These are phyloP conservation scores for Empidonax alnorum DNA, from an alignment of 2,113 vertebrate genomes.

Conservation along the genomic window DNA sequence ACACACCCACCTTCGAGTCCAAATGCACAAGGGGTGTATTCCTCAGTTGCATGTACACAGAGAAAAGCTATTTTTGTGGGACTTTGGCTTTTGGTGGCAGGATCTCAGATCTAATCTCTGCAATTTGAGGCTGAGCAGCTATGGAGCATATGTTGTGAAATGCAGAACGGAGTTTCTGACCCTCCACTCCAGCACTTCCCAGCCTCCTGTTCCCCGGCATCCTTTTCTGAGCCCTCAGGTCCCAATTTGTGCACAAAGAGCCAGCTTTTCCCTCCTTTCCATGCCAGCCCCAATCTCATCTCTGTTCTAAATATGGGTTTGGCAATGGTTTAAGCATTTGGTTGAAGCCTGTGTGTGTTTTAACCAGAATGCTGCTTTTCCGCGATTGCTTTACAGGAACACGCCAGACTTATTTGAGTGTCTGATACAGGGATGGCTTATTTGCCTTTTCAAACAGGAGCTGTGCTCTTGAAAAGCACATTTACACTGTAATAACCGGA, in stretches of 20 bases:
- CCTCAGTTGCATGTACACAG: not conserved
- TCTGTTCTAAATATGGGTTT: conserved; percentile 6
- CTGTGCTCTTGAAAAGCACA: not conserved
- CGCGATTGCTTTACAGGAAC: not conserved
- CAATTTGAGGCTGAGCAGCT: not conserved
- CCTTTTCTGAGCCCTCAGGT: not conserved
- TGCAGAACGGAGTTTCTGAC: not conserved
- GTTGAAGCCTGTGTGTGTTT: not conserved
- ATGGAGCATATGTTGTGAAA: conserved; percentile 11
- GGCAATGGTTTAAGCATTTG: not conserved
- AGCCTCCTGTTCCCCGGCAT: not conserved
- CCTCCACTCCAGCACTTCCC: conserved; percentile 12
- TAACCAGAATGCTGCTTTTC: not conserved
- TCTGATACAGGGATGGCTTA: not conserved
- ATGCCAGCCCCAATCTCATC: conserved; percentile 9
- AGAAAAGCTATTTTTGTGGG: not conserved
- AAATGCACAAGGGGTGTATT: not conserved
- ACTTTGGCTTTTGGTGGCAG: not conserved
- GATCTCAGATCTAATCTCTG: not conserved
- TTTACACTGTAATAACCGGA: not conserved
- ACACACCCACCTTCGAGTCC: not conserved
- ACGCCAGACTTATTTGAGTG: not conserved
- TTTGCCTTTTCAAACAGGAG: not conserved
- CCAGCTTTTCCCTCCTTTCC: conserved; percentile 18
- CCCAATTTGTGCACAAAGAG: conserved; percentile 6